Evolutionary conservation across 1,140 invertebrate species (phyloP), one percentile per base, ranked within the genome.

Genomic region (Pseudomyrmex gracilis): DNA sequence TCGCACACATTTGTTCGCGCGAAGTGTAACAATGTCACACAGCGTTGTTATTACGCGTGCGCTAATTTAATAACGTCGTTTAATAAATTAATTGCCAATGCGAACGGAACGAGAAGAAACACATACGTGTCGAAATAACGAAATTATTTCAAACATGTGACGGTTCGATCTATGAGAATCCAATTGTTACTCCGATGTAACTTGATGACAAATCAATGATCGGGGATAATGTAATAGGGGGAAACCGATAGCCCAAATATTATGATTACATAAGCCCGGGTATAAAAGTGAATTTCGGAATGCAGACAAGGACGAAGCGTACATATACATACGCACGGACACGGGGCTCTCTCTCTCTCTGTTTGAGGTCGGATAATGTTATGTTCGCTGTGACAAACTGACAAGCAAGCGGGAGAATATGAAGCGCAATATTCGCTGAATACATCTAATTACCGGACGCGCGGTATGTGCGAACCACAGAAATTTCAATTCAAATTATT

Each of bases 381-480:
- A 51, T 0, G 12, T n/a, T 34, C 15, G 8, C 17, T 10, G 10
- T 43, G 82, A 83, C 45, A 51, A 74, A 74, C 61, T 63, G 71
- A 78, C 63, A 58, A 70, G 53, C 49, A 34, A 63, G 60, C 60
- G 49, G 7, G 34, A 34, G 20, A 64, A 83, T 77, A 76, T 66
- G 51, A 73, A 73, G 43, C 71, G 22, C 22, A 66, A 83, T 83
- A 83, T 83, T 67, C 82, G 58, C 58, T 76, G 73, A 83, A 83
- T 83, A 83, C 73, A 64, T 78, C 22, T 78, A 51, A 83, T 77
- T 78, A 83, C 12, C 47, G n/a, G 15, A 34, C 13, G 58, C 12
- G 47, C 43, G 58, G 9, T 43, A 17, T 12, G 60, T 24, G 8
- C 13, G 24, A 60, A 58, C 53, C 66, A 13, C 64, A 80, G 53